Conservation (phyloP, 23 tunicate species). For the Diplosoma virens region DNA sequence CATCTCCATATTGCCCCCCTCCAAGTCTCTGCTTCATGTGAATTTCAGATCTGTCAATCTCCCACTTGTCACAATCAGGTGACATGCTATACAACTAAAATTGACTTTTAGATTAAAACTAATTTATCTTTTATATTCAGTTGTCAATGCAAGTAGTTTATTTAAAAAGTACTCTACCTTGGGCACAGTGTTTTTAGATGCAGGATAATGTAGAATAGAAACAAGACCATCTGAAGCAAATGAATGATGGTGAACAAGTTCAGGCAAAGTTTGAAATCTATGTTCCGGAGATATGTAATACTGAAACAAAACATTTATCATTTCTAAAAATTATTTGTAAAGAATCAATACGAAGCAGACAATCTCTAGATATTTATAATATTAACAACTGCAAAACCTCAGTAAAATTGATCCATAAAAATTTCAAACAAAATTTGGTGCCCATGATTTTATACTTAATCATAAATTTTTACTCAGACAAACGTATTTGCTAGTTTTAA, state of each 20-base stretch:
- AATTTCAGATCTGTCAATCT: slow-evolving; percentile 72
- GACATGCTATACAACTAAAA: slow-evolving; percentile 76
- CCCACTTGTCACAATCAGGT: slow-evolving; percentile 84
- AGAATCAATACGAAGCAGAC: no score
- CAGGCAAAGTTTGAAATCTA: slow-evolving; percentile 80
- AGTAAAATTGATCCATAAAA: no score
- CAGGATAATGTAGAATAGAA: slow-evolving; percentile 81
- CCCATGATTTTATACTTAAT: no score
- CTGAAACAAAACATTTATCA: slow-evolving; percentile 25
- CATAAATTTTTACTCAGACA: no score
- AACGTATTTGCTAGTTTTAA: no score
- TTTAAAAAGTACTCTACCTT: slow-evolving; percentile 31
- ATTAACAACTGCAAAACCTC: no score
- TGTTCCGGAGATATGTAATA: slow-evolving; percentile 85
- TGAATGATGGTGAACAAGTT: slow-evolving; percentile 91
- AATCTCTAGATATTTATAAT: no score
- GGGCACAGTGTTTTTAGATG: slow-evolving; percentile 65
- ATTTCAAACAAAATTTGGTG: no score
- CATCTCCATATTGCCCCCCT: slow-evolving; percentile 98
- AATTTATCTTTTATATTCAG: neutral
- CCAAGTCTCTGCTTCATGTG: slow-evolving; percentile 91
- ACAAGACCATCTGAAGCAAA: slow-evolving; percentile 90
- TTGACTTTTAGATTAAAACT: no score
- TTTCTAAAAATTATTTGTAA: neutral
- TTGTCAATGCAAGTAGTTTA: neutral